These are phyloP conservation scores for Wasmannia auropunctata DNA, from an alignment of 1,140 invertebrate genomes.

Conservation along the genomic window DNA sequence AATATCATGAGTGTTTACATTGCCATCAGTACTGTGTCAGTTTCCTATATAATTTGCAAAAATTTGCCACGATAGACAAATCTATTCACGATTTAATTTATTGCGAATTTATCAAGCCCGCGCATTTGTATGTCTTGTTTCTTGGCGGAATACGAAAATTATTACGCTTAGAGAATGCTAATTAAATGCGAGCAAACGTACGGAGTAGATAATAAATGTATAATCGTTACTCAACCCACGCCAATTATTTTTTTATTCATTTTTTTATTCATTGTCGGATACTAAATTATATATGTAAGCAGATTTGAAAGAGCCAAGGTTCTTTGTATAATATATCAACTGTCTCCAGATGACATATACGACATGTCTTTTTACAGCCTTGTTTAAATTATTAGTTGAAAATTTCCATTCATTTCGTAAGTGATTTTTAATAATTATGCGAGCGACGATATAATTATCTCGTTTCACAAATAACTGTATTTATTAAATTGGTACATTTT, in stretches of 20 bases:
- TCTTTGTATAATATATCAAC: background rate
- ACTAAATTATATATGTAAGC: slow-evolving; percentile 8
- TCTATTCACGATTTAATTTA: slow-evolving; percentile 39
- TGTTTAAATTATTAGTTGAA: background rate
- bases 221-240: background rate
- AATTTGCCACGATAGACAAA: background rate
- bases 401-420: background rate
- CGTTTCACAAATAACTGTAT: background rate
- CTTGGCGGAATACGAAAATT: slow-evolving; percentile 2
- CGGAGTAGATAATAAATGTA: slow-evolving; percentile 8
- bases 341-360: background rate
- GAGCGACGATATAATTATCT: too few relatives aligned
- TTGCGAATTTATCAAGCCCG: slow-evolving; percentile 47
- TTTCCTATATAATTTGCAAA: background rate
- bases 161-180: background rate
- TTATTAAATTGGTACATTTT: background rate
- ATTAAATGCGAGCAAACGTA: slow-evolving; percentile 6
- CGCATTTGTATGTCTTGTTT: background rate
- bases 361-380: background rate
- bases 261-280: background rate
- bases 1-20: background rate
- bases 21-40: background rate
- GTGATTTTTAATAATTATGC: background rate
- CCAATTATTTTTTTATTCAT: background rate
- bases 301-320: background rate